Percentiles rank a stretch among this genome's conserved stretches.
These are phyloP conservation scores for Platorchestia sp. DNA, from an alignment of 1,140 invertebrate genomes.

Conservation along the genomic window DNA sequence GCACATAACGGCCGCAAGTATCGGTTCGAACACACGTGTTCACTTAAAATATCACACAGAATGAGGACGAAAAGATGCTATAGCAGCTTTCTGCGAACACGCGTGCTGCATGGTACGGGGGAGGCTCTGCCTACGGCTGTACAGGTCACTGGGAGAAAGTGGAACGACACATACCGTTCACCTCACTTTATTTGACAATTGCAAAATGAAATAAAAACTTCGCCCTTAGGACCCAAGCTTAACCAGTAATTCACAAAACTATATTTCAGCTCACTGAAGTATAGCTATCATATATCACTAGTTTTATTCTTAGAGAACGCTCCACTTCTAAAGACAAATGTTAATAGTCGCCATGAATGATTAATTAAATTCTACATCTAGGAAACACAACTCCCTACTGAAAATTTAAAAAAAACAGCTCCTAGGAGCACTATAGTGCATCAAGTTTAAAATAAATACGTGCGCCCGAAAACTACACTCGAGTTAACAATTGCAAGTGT, in stretches of 20 bases:
- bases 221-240: background rate
- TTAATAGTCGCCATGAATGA: background rate
- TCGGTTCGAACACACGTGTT: background rate
- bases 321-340: background rate
- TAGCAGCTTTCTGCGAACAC: background rate
- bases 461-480: background rate
- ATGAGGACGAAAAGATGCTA: background rate
- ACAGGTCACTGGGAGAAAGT: background rate
- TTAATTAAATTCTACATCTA: background rate
- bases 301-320: background rate
- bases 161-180: background rate
- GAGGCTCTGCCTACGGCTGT: background rate
- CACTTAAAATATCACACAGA: background rate
- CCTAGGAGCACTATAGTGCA: background rate
- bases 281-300: background rate
- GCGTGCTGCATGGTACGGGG: background rate
- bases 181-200: background rate
- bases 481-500: background rate
- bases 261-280: background rate
- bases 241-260: background rate
- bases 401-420: background rate
- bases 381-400: background rate
- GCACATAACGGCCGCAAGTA: background rate
- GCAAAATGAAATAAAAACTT: background rate
- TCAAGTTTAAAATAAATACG: background rate